phyloP scores from a whole-genome alignment of 2,113 vertebrate genomes.

The Ceyx melanurus region DNA sequence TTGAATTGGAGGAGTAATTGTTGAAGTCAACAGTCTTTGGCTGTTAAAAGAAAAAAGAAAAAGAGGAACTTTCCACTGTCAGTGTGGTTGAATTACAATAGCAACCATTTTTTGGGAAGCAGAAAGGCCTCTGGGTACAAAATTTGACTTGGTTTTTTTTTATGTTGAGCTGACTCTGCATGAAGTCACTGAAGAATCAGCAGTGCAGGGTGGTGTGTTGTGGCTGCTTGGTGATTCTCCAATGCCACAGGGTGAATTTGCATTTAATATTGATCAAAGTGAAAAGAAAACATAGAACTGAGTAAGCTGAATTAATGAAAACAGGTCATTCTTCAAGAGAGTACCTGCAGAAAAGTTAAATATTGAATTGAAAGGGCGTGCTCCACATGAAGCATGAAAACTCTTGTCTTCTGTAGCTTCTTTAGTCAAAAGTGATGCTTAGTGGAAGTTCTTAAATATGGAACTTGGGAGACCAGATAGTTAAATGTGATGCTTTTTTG shows the following conservation, averaged over 20 bases:
- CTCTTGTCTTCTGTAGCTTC: background rate
- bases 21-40: background rate
- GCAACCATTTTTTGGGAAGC: background rate
- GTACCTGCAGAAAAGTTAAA: background rate
- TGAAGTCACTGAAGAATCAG: background rate
- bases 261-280: background rate
- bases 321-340: background rate
- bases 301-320: background rate
- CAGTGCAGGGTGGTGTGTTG: background rate
- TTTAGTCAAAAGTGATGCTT: background rate
- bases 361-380: background rate
- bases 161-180: background rate
- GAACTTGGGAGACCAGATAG: background rate
- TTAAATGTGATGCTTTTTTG: background rate
- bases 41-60: background rate
- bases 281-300: background rate
- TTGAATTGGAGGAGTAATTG: background rate
- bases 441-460: background rate
- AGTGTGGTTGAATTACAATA: background rate
- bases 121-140: background rate
- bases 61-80: background rate
- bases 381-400: background rate
- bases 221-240: background rate
- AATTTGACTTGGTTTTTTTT: background rate
- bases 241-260: background rate